These are phyloP conservation scores for Antechinus stuartii DNA, from an alignment of 2,113 vertebrate species.

Conservation along the genomic window DNA sequence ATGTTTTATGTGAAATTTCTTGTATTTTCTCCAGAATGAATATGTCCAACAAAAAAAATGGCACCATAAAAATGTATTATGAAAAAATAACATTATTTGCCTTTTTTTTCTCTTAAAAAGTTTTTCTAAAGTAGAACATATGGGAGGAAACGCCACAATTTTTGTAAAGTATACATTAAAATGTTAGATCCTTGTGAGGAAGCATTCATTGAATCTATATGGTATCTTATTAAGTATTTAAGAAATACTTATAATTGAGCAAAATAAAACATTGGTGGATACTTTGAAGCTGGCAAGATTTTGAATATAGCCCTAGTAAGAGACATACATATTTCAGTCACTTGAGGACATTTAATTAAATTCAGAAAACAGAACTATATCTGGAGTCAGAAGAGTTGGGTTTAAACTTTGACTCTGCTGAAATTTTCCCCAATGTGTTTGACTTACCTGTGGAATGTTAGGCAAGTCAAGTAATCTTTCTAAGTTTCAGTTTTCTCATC, in stretches of 20 bases:
- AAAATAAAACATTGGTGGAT: not conserved
- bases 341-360: not conserved
- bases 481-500: not conserved
- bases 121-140: conserved; percentile 19
- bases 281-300: not conserved
- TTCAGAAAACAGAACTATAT: not conserved
- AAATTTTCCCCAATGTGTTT: not conserved
- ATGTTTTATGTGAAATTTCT: conserved; percentile 55
- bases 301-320: not conserved
- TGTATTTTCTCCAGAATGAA: conserved; percentile 66
- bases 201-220: not conserved
- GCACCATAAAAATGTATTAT: conserved; percentile 57
- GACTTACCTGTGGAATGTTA: not conserved
- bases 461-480: not conserved
- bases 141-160: not conserved
- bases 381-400: not conserved
- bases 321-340: not conserved
- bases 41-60: conserved; percentile 57
- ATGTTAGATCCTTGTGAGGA: not conserved
- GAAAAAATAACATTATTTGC: conserved; percentile 47
- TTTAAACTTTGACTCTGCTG: not conserved
- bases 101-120: conserved; percentile 43
- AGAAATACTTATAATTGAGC: not conserved
- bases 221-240: not conserved
- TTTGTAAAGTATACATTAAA: not conserved